A percentile compares a stretch with the other conserved stretches of the same genome.
Evolutionary conservation across 2,113 vertebrate species (phyloP).

Genomic region (Gallinago paraguaiae): DNA sequence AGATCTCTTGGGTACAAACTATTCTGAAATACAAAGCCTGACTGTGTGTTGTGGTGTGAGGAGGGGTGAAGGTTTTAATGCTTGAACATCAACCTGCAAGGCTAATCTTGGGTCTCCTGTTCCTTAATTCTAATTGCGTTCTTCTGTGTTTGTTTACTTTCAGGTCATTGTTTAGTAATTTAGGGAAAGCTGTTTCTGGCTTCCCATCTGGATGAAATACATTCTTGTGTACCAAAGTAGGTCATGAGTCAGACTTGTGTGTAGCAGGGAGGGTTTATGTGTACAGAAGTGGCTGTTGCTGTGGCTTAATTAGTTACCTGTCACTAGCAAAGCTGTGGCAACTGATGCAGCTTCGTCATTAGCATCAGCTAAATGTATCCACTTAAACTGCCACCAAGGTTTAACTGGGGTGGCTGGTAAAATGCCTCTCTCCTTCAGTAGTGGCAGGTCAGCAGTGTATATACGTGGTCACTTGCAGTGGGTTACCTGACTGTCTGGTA

Average conservation of each 20-base stretch:
- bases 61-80: not conserved
- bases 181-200: not conserved
- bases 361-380: not conserved
- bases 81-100: not conserved
- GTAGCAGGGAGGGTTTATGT: not conserved
- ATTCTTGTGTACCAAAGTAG: not conserved
- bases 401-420: not conserved
- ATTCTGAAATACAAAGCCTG: not conserved
- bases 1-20: not conserved
- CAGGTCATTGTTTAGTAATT: not conserved
- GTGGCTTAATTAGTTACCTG: not conserved
- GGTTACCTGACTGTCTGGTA: not conserved
- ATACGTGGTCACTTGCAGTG: fast-evolving
- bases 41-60: not conserved
- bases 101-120: not conserved
- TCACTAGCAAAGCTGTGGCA: not conserved
- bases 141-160: not conserved
- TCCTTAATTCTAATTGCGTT: not conserved
- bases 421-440: not conserved
- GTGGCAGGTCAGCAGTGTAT: not conserved
- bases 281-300: not conserved
- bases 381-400: not conserved
- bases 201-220: not conserved
- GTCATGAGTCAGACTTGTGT: not conserved
- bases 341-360: not conserved